Evolutionary conservation across 2,113 vertebrate genomes (phyloP), one percentile per base, ranked within the genome.

Genomic region (Mustelus asterias): DNA sequence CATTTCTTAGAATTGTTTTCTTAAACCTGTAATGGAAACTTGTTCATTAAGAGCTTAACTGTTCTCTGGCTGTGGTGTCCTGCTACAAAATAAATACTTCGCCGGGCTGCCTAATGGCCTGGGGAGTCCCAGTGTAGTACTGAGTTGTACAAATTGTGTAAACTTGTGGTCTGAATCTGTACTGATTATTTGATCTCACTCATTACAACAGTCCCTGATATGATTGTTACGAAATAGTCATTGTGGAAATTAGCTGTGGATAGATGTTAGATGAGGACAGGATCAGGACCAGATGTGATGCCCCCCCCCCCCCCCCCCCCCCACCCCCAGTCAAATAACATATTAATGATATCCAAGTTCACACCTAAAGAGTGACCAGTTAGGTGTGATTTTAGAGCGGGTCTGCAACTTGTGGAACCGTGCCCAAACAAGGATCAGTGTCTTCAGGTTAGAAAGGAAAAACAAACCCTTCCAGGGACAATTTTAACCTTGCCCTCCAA

Each of bases 1-100:
- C 60, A 41, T 93, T 93, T 93, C 60, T 41, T 93, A 93, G 89
- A 93, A 93, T 37, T 11, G 63, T 93, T 93, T 65, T 93, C 60
- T 67, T 93, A 93, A 93, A 67, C 18, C 33, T 37, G 60, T 93
- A n/a, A 93, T 93, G 89, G n/a, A 93, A 93, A 37, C 16, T 65
- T 93, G 60, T 33, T 63, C 60, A 92, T n/a, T 93, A 67, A 65
- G 60, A 65, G 8, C 65, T 93, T 65, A 93, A 93, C 16, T 93
- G 60, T 93, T 93, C 65, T 65, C 16, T 93, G 11, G 16, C 89
- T 67, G 33, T 10, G n/a, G 5, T 93, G 37, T 93, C 89, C 89
- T 65, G 63, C 4, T 3, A 54, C 48, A 54, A 54, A 54, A 54
- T 54, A 54, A 54, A 54, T 54, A 54, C 48, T 54, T 93, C 41